Percentiles rank a stretch among this genome's conserved stretches.
phyloP scores from a whole-genome alignment of 2,888 invertebrate species.

The Galeopsomyia nigrocyanea region DNA sequence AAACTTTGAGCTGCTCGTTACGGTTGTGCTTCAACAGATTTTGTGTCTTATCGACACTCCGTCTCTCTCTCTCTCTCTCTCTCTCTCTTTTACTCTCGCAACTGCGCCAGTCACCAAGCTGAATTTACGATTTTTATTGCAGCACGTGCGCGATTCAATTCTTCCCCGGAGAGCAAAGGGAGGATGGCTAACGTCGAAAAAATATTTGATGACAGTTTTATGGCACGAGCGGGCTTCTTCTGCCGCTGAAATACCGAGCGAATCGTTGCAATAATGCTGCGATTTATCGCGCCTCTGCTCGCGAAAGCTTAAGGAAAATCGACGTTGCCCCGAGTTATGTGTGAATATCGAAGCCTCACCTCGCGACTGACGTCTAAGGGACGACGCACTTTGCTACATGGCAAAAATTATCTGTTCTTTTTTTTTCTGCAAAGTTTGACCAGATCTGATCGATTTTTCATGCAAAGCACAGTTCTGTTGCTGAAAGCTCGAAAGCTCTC shows the following conservation, averaged over 20 bases:
- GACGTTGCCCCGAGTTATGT: too few relatives aligned
- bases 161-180: neutral
- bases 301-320: too few relatives aligned
- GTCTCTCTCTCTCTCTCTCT: too few relatives aligned
- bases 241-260: neutral
- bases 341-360: too few relatives aligned
- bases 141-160: constrained; percentile 8
- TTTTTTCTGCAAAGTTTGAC: too few relatives aligned
- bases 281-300: constrained; percentile 8
- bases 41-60: constrained; percentile 1
- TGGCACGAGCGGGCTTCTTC: neutral
- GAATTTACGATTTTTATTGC: constrained; percentile 34
- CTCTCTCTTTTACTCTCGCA: neutral
- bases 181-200: neutral
- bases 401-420: too few relatives aligned
- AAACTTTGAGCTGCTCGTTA: too few relatives aligned
- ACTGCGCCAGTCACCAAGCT: neutral
- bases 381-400: too few relatives aligned
- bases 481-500: too few relatives aligned
- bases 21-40: neutral
- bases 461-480: too few relatives aligned
- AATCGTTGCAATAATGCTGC: constrained; percentile 4
- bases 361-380: too few relatives aligned
- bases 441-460: too few relatives aligned
- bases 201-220: constrained; percentile 9